Evolutionary conservation across 2,113 vertebrate species (phyloP), one percentile per base, ranked within the genome.

Genomic region (Alligator mississippiensis): DNA sequence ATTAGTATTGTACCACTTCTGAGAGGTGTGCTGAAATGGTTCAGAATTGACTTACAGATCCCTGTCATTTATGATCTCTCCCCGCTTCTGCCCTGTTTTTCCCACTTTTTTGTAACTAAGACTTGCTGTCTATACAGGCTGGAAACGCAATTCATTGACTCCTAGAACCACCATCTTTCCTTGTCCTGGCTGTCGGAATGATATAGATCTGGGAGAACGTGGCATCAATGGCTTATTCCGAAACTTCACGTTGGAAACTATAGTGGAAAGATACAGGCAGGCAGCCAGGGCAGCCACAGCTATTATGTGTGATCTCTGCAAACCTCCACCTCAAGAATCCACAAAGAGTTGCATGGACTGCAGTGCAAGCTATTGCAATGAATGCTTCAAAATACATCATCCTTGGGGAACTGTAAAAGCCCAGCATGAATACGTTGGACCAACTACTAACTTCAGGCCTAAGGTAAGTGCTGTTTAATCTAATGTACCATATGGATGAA

Each of bases 281-380:
- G 99, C 99, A 24, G 99, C 99, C 14, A 98, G 99, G 4, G 99
- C 99, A 3, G 99, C 99, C 14, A 85, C 99, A 16, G 99, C 99
- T 17, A 99, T 99, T 94, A 99, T 99, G 99, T 99, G 99, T 28
- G 98, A 99, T 95, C 98, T 98, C 64, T 99, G 99, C 91, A 99
- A 99, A 90, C 99, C 99, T n/a, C 98, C 99, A 1, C 97, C 96
- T 85, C 99, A 99, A 77, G 99, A 99, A 94, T 99, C 99, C 57
- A 99, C 99, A 1, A 99, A 99, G 97, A 99, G 99, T 97, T 99
- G 99, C 96, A 98, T 99, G 99, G 99, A 99, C 97, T 99, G 99
- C 96, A 99, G 98, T 93, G 99, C 99, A 8, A 99, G 99, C 97
- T 99, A 98, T 94, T 99, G 99, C 95, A 99, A 99, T 0, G 99